A percentile compares a stretch with the other conserved stretches of the same genome.
Conservation (phyloP, 1,140 invertebrate species). For the Drosophila willistoni region DNA sequence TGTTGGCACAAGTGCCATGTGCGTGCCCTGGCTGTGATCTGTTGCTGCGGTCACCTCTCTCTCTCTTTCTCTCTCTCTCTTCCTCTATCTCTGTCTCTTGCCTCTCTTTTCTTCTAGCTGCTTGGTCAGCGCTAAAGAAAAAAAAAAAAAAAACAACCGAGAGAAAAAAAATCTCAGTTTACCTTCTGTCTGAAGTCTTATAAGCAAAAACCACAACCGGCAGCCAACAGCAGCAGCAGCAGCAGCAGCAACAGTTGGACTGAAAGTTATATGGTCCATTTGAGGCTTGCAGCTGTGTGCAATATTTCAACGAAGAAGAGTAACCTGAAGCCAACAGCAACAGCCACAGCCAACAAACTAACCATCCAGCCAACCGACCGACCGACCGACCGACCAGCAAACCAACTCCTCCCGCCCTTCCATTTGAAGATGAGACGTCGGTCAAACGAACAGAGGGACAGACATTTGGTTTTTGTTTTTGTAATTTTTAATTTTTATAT, state of each 20-base stretch:
- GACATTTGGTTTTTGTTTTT: slow-evolving; percentile 10
- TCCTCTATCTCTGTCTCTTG: background rate
- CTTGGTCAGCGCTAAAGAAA: slow-evolving; percentile 48
- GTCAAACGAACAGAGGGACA: background rate
- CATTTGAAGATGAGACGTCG: too few relatives aligned
- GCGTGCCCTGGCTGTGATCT: slow-evolving; percentile 51
- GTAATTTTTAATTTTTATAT: slow-evolving; percentile 2
- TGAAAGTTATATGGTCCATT: slow-evolving; percentile 80
- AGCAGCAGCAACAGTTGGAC: slow-evolving; percentile 69
- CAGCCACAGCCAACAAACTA: background rate
- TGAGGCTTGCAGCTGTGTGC: slow-evolving; percentile 73
- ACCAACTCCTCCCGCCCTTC: slow-evolving; percentile 11
- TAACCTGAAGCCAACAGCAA: slow-evolving; percentile 13
- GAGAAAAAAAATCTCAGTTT: slow-evolving; percentile 65
- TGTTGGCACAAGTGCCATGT: slow-evolving; percentile 59
- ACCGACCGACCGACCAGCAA: slow-evolving; percentile 17
- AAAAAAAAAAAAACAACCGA: slow-evolving; percentile 4
- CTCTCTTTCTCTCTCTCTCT: background rate
- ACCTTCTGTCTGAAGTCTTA: slow-evolving; percentile 77
- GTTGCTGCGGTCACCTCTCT: slow-evolving; percentile 28
- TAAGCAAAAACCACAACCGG: slow-evolving; percentile 67
- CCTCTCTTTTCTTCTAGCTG: slow-evolving; percentile 26
- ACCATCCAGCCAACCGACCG: slow-evolving; percentile 4
- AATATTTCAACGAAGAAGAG: slow-evolving; percentile 29
- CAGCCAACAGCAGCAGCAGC: slow-evolving; percentile 35